These are phyloP conservation scores for Calycopis cecrops DNA, from an alignment of 1,140 invertebrate genomes.

Conservation along the genomic window DNA sequence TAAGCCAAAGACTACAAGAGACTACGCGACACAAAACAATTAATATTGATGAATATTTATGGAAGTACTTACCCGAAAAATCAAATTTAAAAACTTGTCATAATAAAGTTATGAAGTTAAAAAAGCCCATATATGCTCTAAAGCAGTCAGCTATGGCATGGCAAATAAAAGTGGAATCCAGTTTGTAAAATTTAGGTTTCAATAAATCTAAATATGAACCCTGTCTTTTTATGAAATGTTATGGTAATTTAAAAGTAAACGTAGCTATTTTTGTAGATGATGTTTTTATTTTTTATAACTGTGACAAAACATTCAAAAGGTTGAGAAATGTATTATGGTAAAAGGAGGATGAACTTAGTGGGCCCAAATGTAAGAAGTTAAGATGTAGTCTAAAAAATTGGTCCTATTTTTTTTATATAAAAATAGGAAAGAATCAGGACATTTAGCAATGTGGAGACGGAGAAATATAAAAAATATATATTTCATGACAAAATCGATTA, in stretches of 20 bases:
- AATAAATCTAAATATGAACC: conserved; percentile 19
- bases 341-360: no score
- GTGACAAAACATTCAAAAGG: conserved; percentile 7
- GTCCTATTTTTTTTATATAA: no score
- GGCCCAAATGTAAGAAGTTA: no score
- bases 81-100: neutral
- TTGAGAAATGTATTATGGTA: conserved; percentile 17
- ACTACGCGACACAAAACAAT: no score
- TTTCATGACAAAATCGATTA: no score
- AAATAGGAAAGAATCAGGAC: no score
- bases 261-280: conserved; percentile 29
- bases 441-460: no score
- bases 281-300: conserved; percentile 27
- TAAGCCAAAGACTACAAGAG: no score
- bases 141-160: conserved; percentile 23
- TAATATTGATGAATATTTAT: conserved; percentile 15
- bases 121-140: conserved; percentile 23
- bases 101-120: conserved; percentile 14
- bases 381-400: no score
- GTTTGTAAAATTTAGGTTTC: conserved; percentile 17
- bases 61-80: conserved; percentile 13
- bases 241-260: conserved; percentile 14
- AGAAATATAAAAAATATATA: no score
- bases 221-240: conserved; percentile 21
- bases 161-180: conserved; percentile 18